Conservation (phyloP, 2,888 invertebrate species). For the Plebejus argus region DNA sequence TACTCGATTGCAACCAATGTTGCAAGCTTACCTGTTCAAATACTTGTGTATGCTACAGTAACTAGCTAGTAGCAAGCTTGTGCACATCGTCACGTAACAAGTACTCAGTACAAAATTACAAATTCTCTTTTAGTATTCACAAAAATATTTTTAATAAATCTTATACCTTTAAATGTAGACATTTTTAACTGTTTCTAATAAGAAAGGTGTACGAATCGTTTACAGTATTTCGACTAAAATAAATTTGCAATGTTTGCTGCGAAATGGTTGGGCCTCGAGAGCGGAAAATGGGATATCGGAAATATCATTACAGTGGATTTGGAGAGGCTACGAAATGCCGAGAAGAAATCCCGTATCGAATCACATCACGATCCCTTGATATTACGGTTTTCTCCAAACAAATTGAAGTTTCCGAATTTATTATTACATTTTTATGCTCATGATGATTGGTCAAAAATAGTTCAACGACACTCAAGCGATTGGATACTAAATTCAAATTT, state of each 20-base stretch:
- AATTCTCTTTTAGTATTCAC: background rate
- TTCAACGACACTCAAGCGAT: background rate
- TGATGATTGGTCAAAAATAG: constrained; percentile 14
- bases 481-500: constrained; percentile 13
- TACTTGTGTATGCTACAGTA: background rate
- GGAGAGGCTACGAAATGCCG: constrained; percentile 41
- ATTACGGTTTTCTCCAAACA: constrained; percentile 34
- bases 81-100: background rate
- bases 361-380: constrained; percentile 37
- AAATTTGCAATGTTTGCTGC: constrained; percentile 3
- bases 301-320: constrained; percentile 45
- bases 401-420: constrained; percentile 33
- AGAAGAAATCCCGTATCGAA: constrained; percentile 39
- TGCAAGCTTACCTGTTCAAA: constrained; percentile 23
- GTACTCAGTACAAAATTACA: background rate
- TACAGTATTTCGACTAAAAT: background rate
- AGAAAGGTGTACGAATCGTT: background rate
- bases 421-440: constrained; percentile 19
- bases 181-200: background rate
- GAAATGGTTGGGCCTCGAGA: background rate
- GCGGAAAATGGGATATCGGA: constrained; percentile 45
- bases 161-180: background rate
- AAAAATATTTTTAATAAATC: background rate
- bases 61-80: background rate
- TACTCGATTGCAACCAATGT: constrained; percentile 37